Percentiles rank a stretch among this genome's conserved stretches.
phyloP scores from a whole-genome alignment of 37 sponge, comb jelly and placozoan species.

The Ianthella basta region DNA sequence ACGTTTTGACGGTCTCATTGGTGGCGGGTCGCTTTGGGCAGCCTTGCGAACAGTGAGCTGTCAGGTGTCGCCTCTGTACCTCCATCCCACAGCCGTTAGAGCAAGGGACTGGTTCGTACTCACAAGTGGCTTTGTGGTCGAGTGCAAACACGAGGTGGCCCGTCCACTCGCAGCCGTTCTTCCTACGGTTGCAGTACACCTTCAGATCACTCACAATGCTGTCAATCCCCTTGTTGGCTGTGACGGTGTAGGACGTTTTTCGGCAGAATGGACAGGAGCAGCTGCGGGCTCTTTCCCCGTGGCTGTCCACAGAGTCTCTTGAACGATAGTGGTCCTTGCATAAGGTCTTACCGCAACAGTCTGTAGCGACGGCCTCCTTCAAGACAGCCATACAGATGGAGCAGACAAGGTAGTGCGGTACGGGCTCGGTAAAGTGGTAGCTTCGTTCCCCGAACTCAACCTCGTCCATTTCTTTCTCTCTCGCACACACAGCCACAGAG shows the following conservation, averaged over 20 bases:
- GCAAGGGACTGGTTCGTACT: not conserved
- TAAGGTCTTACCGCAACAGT: not conserved
- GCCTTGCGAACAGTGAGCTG: not conserved
- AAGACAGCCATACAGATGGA: not conserved
- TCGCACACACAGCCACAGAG: not conserved
- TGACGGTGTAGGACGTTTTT: not conserved
- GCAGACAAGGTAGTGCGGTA: not conserved
- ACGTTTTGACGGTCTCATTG: not conserved
- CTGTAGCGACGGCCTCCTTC: not conserved
- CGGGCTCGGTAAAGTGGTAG: not conserved
- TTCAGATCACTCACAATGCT: not conserved
- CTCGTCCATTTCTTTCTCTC: not conserved
- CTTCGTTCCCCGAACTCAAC: not conserved
- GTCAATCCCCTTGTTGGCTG: not conserved
- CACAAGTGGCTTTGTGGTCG: not conserved
- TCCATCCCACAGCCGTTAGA: not conserved
- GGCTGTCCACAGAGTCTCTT: no score
- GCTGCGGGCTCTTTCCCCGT: not conserved
- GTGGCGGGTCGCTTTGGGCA: not conserved
- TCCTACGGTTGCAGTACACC: not conserved
- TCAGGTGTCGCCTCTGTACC: not conserved
- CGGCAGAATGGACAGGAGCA: constrained; percentile 4
- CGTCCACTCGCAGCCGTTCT: not conserved
- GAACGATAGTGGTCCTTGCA: not conserved
- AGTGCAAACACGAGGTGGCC: not conserved